Evolutionary conservation across 2,113 vertebrate species (phyloP), one percentile per base, ranked within the genome.

Genomic region (Dolichotis patagonum): DNA sequence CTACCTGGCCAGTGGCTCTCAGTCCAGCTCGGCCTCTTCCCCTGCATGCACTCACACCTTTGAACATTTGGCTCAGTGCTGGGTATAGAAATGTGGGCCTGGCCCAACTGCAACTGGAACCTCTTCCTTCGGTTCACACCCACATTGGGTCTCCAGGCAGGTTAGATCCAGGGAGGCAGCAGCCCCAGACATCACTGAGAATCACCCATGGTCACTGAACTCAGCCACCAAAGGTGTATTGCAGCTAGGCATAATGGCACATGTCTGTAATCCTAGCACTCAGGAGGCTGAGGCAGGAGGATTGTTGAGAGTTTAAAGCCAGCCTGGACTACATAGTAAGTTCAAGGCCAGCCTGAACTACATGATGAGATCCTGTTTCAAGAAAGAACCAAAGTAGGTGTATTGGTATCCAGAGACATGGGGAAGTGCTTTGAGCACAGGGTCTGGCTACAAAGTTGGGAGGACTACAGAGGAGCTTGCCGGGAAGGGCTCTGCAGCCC

Each of bases 61-160:
- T 71, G 81, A 30, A n/a, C 12, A 22, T 43, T 62, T 49, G 24
- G 46, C n/a, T 78, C 38, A 20, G 11, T 28, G 94, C 60, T 62
- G 60, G 78, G 24, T 24, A 14, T 7, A 56, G 62, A 56, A 30
- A 46, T 54, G 17, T 10, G 19, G 11, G 12, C 32, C 35, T 52
- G 58, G 63, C 13, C 88, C 78, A 41, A 9, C 43, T 11, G 60
- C 46, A 58, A 67, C 28, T 16, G 26, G 75, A 90, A 30, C 32
- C 38, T 24, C 62, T 65, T 71, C 38, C 52, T n/a, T 46, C 3
- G 17, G 24, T 93, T 82, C 62, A 67, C 62, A 67, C 60, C 38
- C n/a, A 1, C 0, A 32, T 19, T 0, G 0, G 28, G 28, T 58
- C 56, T 56, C 41, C 20, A 49, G 17, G 24, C 1, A 11, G 54